Percentiles rank a stretch among this genome's conserved stretches.
phyloP scores from a whole-genome alignment of 1,140 invertebrate genomes.

The Thaumetopoea pityocampa region DNA sequence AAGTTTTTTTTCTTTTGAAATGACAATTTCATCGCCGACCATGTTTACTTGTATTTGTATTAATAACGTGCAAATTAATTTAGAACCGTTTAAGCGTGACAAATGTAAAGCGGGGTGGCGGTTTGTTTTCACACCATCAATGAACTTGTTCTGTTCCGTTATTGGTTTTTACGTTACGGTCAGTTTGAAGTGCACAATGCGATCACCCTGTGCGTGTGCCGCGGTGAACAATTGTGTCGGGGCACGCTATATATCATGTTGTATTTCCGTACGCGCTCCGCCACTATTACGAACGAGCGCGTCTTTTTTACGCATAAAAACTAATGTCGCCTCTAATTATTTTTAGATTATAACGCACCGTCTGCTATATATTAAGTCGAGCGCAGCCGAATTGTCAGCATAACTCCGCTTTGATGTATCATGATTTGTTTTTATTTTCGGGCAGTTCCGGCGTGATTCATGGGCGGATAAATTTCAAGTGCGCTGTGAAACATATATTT shows the following conservation, averaged over 20 bases:
- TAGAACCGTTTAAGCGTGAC: background rate
- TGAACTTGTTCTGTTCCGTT: background rate
- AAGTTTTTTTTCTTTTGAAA: constrained; percentile 47
- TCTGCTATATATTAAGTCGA: constrained; percentile 67
- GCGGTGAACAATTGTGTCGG: constrained; percentile 47
- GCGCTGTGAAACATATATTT: constrained; percentile 48
- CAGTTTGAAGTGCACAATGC: background rate
- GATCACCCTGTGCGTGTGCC: constrained; percentile 43
- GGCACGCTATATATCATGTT: constrained; percentile 53
- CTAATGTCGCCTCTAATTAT: constrained; percentile 73
- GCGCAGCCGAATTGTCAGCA: constrained; percentile 69
- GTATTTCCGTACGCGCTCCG: constrained; percentile 60
- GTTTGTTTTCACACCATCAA: background rate
- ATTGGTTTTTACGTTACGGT: background rate
- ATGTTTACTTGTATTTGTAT: constrained; percentile 22
- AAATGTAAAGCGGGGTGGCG: background rate
- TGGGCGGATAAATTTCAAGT: constrained; percentile 61
- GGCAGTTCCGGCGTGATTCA: constrained; percentile 63
- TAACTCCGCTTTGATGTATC: constrained; percentile 70
- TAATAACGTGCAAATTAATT: constrained; percentile 24
- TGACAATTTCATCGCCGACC: constrained; percentile 38
- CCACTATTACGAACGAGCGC: constrained; percentile 46
- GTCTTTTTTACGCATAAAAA: constrained; percentile 73
- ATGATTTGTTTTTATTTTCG: constrained; percentile 72
- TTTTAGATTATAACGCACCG: constrained; percentile 73